Conservation (phyloP, 1,140 invertebrate genomes). For the Macrobrachium nipponense region DNA sequence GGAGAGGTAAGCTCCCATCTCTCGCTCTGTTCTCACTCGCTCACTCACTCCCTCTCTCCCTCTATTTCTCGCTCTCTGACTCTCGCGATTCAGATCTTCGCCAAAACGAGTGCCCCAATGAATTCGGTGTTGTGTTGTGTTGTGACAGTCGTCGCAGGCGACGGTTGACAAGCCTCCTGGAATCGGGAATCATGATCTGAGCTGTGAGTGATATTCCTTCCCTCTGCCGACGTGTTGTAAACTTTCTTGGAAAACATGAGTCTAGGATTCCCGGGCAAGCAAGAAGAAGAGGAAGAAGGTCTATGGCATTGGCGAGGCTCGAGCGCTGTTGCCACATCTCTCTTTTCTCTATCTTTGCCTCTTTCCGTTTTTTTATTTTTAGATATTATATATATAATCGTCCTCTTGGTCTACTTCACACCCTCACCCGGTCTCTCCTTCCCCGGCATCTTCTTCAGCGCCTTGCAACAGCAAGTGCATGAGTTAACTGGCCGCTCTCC, state of each 20-base stretch:
- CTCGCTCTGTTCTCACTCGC: constrained; percentile 11
- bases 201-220: not conserved
- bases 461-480: constrained; percentile 57
- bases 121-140: constrained; percentile 41
- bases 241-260: constrained; percentile 52
- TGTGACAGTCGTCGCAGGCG: too few species aligned
- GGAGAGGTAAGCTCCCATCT: too few species aligned
- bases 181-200: not conserved
- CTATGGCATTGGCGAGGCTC: constrained; percentile 54
- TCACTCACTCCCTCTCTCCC: not conserved
- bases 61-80: too few species aligned
- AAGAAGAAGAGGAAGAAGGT: constrained; percentile 34
- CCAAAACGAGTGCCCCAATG: not conserved
- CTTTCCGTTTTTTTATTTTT: too few species aligned
- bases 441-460: too few species aligned
- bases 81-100: too few species aligned
- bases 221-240: constrained; percentile 6
- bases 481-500: constrained; percentile 50
- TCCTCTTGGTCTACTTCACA: too few species aligned
- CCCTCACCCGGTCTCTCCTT: too few species aligned
- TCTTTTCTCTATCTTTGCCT: not conserved
- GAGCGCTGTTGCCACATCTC: constrained; percentile 56
- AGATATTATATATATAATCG: too few species aligned
- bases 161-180: too few species aligned
- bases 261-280: not conserved